A percentile compares a stretch with the other conserved stretches of the same genome.
phyloP scores from a whole-genome alignment of 2,888 invertebrate species.

The Branchipolynoe longqiensis region DNA sequence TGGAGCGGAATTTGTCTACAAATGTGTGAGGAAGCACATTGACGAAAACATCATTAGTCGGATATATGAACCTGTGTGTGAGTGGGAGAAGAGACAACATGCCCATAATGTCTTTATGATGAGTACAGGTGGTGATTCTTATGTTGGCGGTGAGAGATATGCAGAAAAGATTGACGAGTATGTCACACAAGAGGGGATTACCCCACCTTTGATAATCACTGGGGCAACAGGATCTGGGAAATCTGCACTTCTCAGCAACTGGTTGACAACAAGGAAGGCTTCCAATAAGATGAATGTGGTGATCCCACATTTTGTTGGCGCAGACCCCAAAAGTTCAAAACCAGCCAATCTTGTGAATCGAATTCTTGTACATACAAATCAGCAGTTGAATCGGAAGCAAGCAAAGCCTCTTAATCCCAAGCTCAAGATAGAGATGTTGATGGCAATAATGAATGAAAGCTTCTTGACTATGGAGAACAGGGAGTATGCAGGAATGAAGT shows the following conservation, averaged over 20 bases:
- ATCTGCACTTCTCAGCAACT: constrained; percentile 74
- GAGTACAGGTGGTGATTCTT: constrained; percentile 70
- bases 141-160: constrained; percentile 70
- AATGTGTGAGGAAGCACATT: constrained; percentile 73
- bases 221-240: constrained; percentile 76
- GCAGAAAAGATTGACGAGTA: constrained; percentile 66
- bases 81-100: constrained; percentile 64
- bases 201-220: constrained; percentile 68
- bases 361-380: background rate
- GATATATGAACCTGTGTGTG: background rate
- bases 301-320: constrained; percentile 74
- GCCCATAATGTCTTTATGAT: constrained; percentile 74
- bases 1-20: constrained; percentile 78
- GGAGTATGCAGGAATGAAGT: background rate
- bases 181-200: background rate
- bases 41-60: constrained; percentile 68
- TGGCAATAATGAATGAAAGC: background rate
- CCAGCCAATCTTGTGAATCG: constrained; percentile 21
- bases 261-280: constrained; percentile 66
- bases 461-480: background rate
- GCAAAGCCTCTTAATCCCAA: too few species aligned
- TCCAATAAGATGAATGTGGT: constrained; percentile 64
- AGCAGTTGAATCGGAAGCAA: background rate
- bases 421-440: background rate
- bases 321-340: constrained; percentile 32